phyloP scores from a whole-genome alignment of 2,113 vertebrate species.

The Sus scrofa region DNA sequence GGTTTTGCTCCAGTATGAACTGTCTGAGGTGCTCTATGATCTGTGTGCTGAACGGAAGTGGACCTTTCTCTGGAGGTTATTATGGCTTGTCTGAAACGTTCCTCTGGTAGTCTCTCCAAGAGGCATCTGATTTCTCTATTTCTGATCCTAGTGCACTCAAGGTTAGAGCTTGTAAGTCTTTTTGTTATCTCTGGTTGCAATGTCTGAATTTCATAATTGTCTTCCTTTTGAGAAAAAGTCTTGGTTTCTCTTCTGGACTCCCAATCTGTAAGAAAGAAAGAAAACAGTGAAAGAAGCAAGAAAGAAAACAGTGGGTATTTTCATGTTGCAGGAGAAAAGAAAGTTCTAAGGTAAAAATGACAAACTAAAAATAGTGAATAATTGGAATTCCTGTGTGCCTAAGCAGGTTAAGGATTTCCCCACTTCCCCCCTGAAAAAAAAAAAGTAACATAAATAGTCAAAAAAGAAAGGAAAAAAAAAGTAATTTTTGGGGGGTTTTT shows the following conservation, averaged over 20 bases:
- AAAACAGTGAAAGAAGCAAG: neutral
- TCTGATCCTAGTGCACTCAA: neutral
- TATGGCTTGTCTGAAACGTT: neutral
- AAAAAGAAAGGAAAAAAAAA: no score
- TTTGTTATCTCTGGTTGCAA: neutral
- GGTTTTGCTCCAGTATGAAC: conserved; percentile 34
- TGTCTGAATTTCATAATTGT: conserved; percentile 15
- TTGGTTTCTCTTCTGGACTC: conserved; percentile 47
- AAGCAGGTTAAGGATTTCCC: no score
- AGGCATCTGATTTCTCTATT: neutral
- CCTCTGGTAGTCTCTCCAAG: neutral
- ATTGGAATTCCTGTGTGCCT: neutral
- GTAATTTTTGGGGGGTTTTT: no score
- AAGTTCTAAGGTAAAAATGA: neutral
- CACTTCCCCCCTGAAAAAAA: no score
- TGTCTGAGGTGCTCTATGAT: neutral
- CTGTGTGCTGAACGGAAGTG: neutral
- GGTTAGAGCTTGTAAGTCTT: neutral
- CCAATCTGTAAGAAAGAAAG: conserved; percentile 49
- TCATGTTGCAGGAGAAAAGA: neutral
- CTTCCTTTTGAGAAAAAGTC: conserved; percentile 14
- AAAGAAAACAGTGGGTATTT: neutral
- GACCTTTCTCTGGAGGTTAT: neutral
- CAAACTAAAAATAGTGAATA: neutral
- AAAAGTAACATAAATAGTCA: no score